phyloP scores from a whole-genome alignment of 2,797 vertebrate species.

The Mormyrops boulengeri region DNA sequence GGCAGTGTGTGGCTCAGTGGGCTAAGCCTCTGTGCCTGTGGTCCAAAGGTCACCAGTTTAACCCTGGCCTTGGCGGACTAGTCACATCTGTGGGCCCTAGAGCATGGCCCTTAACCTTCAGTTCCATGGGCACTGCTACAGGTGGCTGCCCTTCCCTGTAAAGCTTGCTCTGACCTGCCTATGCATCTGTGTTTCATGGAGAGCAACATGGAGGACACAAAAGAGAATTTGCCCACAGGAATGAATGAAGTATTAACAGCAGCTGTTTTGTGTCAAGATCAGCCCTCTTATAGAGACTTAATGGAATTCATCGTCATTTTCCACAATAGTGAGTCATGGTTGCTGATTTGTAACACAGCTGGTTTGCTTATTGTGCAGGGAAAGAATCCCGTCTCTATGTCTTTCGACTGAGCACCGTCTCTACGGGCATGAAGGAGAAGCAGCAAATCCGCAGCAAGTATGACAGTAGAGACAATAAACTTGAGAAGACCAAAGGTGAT shows the following conservation, averaged over 20 bases:
- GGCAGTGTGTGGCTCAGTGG: background rate
- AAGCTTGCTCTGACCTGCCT: background rate
- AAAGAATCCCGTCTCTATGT: conserved; percentile 92
- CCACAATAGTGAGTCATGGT: background rate
- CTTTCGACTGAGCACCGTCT: conserved; percentile 77
- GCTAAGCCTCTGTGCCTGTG: background rate
- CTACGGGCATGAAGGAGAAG: conserved; percentile 71
- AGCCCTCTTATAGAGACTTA: background rate
- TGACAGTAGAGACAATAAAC: conserved; percentile 90
- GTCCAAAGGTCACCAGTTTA: background rate
- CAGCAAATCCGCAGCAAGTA: conserved; percentile 72
- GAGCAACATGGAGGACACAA: background rate
- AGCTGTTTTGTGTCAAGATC: background rate
- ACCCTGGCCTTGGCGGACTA: background rate
- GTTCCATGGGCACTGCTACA: background rate
- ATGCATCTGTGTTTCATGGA: background rate
- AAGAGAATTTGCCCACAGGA: background rate
- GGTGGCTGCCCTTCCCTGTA: background rate
- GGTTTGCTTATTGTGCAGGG: conserved; percentile 56
- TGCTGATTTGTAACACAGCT: background rate
- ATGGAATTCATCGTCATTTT: background rate
- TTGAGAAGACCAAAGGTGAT: conserved; percentile 95
- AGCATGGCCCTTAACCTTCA: background rate
- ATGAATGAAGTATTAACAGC: background rate
- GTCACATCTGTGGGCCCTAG: background rate